Evolutionary conservation across 2,888 invertebrate genomes (phyloP).

Genomic region (Isotomurus palustris): DNA sequence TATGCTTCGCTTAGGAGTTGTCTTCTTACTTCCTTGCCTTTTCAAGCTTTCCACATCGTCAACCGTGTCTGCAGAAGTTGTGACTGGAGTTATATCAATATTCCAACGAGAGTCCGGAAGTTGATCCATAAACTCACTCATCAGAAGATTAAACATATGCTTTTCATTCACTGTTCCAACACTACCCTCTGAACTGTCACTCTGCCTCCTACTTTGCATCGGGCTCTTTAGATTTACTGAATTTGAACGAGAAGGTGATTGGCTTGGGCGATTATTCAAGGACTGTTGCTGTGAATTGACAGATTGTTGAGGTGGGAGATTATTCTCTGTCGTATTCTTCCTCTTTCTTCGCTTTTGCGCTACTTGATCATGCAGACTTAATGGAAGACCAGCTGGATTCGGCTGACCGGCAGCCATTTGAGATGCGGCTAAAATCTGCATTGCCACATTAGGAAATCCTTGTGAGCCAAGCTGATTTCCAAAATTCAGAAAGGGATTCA

Average conservation of each 20-base stretch:
- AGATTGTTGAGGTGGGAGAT: neutral
- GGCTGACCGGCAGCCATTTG: conserved; percentile 12
- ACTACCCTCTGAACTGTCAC: conserved; percentile 35
- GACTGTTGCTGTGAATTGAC: neutral
- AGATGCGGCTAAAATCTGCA: conserved; percentile 23
- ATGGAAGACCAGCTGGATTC: neutral
- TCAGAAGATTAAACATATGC: conserved; percentile 22
- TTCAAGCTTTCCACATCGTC: conserved; percentile 20
- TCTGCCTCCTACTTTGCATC: conserved; percentile 34
- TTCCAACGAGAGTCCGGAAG: conserved; percentile 40
- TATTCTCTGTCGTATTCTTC: conserved; percentile 37
- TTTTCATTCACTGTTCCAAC: conserved; percentile 3
- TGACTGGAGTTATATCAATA: conserved; percentile 44
- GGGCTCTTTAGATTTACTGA: conserved; percentile 39
- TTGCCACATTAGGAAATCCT: conserved; percentile 19
- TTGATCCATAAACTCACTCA: conserved; percentile 38
- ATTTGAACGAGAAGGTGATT: conserved; percentile 38
- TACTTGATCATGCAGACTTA: conserved; percentile 39
- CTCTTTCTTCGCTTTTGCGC: conserved; percentile 36
- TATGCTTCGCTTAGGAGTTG: conserved; percentile 50
- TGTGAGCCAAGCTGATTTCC: conserved; percentile 4
- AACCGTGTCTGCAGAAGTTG: conserved; percentile 11
- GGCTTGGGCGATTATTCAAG: conserved; percentile 30
- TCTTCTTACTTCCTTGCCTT: conserved; percentile 36
- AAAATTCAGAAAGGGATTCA: conserved; percentile 18